Percentiles rank a stretch among this genome's conserved stretches.
Evolutionary conservation across 2,888 invertebrate species (phyloP).

Genomic region (Stenchaetothrips biformis): DNA sequence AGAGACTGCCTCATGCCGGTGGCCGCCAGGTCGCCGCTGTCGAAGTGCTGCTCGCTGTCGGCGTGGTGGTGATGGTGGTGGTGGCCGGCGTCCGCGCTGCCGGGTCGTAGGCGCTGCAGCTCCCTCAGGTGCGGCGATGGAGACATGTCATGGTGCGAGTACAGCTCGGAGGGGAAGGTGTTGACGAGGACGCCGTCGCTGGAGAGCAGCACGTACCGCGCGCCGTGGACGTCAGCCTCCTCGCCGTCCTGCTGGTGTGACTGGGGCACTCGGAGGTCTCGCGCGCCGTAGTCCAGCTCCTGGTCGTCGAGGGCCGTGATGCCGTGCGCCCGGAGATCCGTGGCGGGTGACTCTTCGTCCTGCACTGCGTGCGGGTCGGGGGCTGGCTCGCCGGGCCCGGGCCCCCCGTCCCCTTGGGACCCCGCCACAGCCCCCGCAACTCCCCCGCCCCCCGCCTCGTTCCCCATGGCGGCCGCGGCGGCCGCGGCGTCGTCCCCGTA

Average conservation of each 20-base stretch:
- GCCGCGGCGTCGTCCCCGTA: constrained; percentile 3
- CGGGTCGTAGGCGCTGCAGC: not conserved
- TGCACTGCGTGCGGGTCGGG: not conserved
- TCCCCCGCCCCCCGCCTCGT: not conserved
- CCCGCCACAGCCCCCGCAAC: not conserved
- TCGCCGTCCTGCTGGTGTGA: not conserved
- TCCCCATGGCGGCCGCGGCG: not conserved
- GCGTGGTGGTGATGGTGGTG: not conserved
- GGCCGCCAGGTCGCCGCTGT: not conserved
- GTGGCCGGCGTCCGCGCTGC: constrained; percentile 1
- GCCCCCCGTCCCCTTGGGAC: not conserved
- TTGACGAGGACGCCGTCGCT: not conserved
- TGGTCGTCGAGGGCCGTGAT: not conserved
- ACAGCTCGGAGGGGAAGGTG: not conserved
- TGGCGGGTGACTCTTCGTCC: not conserved
- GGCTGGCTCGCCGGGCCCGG: not conserved
- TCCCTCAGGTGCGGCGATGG: not conserved
- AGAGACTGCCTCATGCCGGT: constrained; percentile 2
- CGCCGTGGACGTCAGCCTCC: not conserved
- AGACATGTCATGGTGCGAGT: not conserved
- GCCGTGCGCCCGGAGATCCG: not conserved
- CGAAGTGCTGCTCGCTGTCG: not conserved
- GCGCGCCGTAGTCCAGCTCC: constrained; percentile 6
- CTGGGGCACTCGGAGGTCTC: not conserved
- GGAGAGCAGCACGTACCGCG: not conserved